Conservation (phyloP, 2,888 invertebrate genomes). For the Cartodere bifasciata region DNA sequence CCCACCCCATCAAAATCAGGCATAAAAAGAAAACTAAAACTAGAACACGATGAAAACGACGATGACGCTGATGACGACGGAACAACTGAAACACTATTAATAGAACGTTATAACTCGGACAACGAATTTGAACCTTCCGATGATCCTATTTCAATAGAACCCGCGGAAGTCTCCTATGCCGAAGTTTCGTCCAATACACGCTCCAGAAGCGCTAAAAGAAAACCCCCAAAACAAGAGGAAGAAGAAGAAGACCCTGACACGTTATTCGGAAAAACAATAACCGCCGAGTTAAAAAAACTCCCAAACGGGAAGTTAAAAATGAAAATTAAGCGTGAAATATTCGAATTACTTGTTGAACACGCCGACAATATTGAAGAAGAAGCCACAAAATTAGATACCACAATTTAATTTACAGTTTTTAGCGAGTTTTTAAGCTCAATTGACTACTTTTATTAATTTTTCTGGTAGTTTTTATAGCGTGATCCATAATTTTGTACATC, state of each 20-base stretch:
- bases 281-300: slow-evolving; percentile 18
- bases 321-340: slow-evolving; percentile 21
- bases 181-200: slow-evolving; percentile 1
- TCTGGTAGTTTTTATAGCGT: no score
- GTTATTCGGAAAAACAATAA: slow-evolving; percentile 19
- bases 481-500: no score
- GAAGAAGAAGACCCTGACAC: no score
- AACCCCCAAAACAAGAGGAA: slow-evolving; percentile 10
- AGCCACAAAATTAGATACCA: no score
- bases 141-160: slow-evolving; percentile 5
- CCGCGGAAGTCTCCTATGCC: slow-evolving; percentile 7
- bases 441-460: no score
- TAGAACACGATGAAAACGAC: no score
- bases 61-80: slow-evolving; percentile 1
- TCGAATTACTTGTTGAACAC: slow-evolving; percentile 18
- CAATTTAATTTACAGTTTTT: no score
- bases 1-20: no score
- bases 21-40: no score
- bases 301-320: slow-evolving; percentile 18
- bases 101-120: not conserved
- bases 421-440: no score
- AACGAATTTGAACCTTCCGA: not conserved
- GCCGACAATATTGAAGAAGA: slow-evolving; percentile 8
- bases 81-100: not conserved
- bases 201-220: slow-evolving; percentile 4